Evolutionary conservation across 2,888 invertebrate species (phyloP).

Genomic region (Lasioglossum lativentre): DNA sequence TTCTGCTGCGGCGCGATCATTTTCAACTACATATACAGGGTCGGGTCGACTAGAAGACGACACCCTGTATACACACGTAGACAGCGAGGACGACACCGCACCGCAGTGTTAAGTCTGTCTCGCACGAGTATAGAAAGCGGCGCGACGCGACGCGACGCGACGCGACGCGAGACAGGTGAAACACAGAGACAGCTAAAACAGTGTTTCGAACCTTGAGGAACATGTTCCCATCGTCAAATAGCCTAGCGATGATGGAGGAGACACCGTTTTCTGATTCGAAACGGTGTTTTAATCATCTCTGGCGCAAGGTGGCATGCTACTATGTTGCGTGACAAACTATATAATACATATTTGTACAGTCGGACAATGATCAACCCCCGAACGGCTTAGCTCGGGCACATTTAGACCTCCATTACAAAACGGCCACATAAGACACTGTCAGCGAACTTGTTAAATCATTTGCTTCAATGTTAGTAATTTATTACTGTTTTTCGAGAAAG

Average conservation of each 20-base stretch:
- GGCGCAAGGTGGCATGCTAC: constrained; percentile 78
- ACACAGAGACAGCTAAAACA: constrained; percentile 57
- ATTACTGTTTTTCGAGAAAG: not conserved
- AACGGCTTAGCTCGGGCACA: not conserved
- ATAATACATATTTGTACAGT: constrained; percentile 65
- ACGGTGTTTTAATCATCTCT: constrained; percentile 61
- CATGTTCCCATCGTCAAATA: not conserved
- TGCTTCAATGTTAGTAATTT: not conserved
- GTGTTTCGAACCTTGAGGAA: constrained; percentile 40
- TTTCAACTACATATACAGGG: not conserved
- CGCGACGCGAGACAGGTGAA: constrained; percentile 42
- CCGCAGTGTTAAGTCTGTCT: constrained; percentile 39
- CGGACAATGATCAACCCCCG: constrained; percentile 55
- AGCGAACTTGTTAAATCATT: not conserved
- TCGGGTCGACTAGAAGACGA: not conserved
- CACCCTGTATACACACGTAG: not conserved
- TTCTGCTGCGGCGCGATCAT: not conserved
- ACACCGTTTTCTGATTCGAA: constrained; percentile 37
- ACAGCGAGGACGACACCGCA: constrained; percentile 32
- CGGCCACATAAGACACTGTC: not conserved
- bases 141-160: constrained; percentile 48
- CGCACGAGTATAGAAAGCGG: constrained; percentile 66
- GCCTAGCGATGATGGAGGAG: too few relatives aligned
- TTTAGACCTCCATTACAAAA: not conserved
- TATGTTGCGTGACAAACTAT: constrained; percentile 75